These are phyloP conservation scores for Ceratina australensis DNA, from an alignment of 1,140 invertebrate species.

Conservation along the genomic window DNA sequence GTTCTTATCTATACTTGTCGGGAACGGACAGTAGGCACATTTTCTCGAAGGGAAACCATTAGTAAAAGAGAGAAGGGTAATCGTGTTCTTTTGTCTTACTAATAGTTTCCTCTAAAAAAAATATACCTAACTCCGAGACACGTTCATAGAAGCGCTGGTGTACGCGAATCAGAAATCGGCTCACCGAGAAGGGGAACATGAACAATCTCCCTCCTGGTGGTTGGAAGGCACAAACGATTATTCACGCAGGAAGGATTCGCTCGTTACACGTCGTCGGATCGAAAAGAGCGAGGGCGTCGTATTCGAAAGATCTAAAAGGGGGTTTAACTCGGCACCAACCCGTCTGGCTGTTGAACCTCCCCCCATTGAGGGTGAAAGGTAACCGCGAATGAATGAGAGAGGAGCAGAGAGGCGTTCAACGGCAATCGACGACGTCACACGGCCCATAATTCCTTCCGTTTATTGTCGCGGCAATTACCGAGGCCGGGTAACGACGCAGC, in stretches of 20 bases:
- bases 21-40: too few species aligned
- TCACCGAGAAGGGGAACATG: too few species aligned
- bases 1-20: too few species aligned
- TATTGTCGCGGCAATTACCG: slow-evolving; percentile 7
- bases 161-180: too few species aligned
- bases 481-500: neutral
- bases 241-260: neutral
- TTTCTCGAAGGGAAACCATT: too few species aligned
- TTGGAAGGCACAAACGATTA: neutral
- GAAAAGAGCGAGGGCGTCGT: neutral
- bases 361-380: neutral
- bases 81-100: too few species aligned
- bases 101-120: too few species aligned
- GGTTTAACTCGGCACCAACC: neutral
- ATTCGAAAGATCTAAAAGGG: too few species aligned
- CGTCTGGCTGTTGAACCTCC: neutral
- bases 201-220: too few species aligned
- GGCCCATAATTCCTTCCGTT: neutral
- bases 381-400: neutral
- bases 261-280: neutral
- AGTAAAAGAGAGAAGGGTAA: too few species aligned
- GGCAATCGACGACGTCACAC: neutral
- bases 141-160: too few species aligned
- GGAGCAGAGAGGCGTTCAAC: neutral
- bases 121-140: too few species aligned